phyloP scores from a whole-genome alignment of 2,797 vertebrate genomes.

The Diglossa cyanea region DNA sequence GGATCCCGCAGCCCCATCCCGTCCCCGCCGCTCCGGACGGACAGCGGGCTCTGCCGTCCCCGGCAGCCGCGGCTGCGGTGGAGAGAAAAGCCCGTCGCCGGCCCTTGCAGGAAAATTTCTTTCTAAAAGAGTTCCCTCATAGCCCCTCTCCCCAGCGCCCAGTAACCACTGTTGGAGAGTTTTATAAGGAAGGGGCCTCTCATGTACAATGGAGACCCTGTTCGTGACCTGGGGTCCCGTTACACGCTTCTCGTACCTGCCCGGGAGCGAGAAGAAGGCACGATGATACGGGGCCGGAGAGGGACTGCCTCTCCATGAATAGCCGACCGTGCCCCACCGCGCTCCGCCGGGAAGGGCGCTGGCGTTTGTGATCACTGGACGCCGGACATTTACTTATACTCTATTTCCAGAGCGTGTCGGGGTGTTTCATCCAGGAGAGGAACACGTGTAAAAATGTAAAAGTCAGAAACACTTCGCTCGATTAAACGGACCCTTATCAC shows the following conservation, averaged over 20 bases:
- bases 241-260: slow-evolving; percentile 23
- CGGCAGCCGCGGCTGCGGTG: neutral
- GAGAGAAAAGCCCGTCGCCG: neutral
- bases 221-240: slow-evolving; percentile 22
- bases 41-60: neutral
- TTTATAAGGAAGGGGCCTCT: slow-evolving; percentile 31
- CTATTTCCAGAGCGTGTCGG: neutral
- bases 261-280: neutral
- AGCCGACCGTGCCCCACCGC: neutral
- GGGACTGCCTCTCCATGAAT: neutral
- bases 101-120: neutral
- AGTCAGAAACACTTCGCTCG: neutral
- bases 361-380: neutral
- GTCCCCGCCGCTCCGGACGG: neutral
- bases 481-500: neutral
- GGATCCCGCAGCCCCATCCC: neutral
- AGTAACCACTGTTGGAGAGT: neutral
- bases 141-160: neutral
- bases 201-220: slow-evolving; percentile 18
- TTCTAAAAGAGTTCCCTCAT: neutral
- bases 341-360: neutral
- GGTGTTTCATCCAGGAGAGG: neutral
- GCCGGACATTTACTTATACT: neutral
- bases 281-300: neutral
- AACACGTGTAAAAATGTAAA: neutral